A percentile compares a stretch with the other conserved stretches of the same genome.
These are phyloP conservation scores for Caerostris extrusa DNA, from an alignment of 1,140 invertebrate species.

Conservation along the genomic window DNA sequence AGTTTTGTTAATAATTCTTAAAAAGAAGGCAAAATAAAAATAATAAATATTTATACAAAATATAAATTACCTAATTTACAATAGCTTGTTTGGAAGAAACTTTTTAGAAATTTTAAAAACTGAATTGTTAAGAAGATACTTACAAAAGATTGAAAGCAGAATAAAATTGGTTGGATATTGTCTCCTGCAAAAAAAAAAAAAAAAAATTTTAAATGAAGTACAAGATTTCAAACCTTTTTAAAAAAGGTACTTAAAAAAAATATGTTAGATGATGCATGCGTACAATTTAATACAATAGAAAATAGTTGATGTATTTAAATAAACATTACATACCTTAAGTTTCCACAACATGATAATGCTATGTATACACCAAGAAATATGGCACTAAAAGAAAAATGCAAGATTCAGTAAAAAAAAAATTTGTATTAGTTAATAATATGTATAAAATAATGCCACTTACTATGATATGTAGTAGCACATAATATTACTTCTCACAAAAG, in stretches of 20 bases:
- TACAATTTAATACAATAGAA: too few species aligned
- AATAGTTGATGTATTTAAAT: too few species aligned
- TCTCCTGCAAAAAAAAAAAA: slow-evolving; percentile 79
- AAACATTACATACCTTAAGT: slow-evolving; percentile 79
- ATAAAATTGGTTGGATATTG: slow-evolving; percentile 83
- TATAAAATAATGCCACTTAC: slow-evolving; percentile 21
- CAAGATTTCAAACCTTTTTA: not conserved
- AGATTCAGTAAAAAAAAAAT: slow-evolving; percentile 30
- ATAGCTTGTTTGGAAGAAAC: too few species aligned
- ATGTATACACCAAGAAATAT: slow-evolving; percentile 82
- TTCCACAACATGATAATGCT: slow-evolving; percentile 81
- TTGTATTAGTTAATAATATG: not conserved
- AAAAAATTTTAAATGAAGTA: not conserved
- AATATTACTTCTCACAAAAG: not conserved
- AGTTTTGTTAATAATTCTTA: too few species aligned
- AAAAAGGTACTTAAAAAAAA: not conserved
- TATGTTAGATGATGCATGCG: too few species aligned
- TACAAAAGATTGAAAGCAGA: slow-evolving; percentile 83
- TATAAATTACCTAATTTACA: too few species aligned
- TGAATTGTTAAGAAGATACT: slow-evolving; percentile 78
- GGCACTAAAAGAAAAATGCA: slow-evolving; percentile 75
- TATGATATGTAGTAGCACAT: not conserved
- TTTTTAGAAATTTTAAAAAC: too few species aligned
- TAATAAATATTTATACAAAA: too few species aligned
- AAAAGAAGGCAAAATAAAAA: too few species aligned